Evolutionary conservation across 2,888 invertebrate species (phyloP), one percentile per base, ranked within the genome.

Genomic region (Clepsis dumicolana): DNA sequence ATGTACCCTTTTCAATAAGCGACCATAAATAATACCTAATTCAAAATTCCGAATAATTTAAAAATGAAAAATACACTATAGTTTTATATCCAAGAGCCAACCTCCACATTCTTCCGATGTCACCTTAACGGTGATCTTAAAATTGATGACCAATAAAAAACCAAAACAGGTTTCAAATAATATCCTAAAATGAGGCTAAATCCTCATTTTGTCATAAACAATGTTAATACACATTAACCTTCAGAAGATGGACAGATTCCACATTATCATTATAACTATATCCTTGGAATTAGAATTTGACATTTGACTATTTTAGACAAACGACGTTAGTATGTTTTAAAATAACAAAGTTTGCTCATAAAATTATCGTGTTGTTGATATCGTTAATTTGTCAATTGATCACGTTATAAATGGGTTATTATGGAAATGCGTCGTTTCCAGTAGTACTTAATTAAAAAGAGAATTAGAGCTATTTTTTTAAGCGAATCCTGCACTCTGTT

Each of bases 241-340:
- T 61, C 53, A 1, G 21, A 14, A 8, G 5, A 21, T 60, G 53
- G 44, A 54, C 65, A 65, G 56, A 67, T 44, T 50, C 21, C 21
- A 44, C 48, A 70, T 67, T 64, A 69, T 54, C 63, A 70, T 53
- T 27, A 41, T 63, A 62, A 65, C 62, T 63, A 53, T 29, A 70
- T 66, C 67, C 70, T 65, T 70, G 65, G 21, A 70, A 65, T 70
- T 62, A n/a, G 12, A 66, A 64, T 67, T 44, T 70, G 70, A 67
- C 70, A 70, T 70, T 67, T 63, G 57, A 66, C 65, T 56, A 57
- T 62, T 60, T 61, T 44, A 66, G 66, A 66, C 64, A 68, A 64
- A 68, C 63, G 59, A 53, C 21, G 16, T 44, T 18, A 7, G 57
- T 50, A 57, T 48, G 57, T 35, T 67, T 57, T 21, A 18, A 35